Evolutionary conservation across 2,797 vertebrate genomes (phyloP), one percentile per base, ranked within the genome.

Genomic region (Oreortyx pictus): DNA sequence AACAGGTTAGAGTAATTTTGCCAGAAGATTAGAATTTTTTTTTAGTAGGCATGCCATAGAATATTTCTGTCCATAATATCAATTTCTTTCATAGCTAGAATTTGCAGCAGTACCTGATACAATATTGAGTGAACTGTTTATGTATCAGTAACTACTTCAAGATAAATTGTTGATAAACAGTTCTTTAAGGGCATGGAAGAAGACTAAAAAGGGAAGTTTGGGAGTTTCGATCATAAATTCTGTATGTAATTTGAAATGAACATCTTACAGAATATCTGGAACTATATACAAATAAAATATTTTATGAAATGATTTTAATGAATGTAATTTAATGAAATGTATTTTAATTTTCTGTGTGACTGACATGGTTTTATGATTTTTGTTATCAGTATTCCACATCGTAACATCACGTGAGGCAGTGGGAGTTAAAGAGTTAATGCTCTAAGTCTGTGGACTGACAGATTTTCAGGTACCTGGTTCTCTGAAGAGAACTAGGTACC

Each of bases 271-370:
- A 94, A 87, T 92, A 89, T 64, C 39, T 90, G 25, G 93, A 35
- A 82, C 70, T n/a, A 33, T 39, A 71, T 43, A 5, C 92, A 95
- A 96, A 91, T 65, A 67, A 85, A 80, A 86, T 5, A 39, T 68
- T 94, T 39, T 59, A 95, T 11, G 23, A 88, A 49, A 89, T 11
- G 67, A 93, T 6, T 24, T 3, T 29, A n/a, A n/a, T n/a, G n/a
- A n/a, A n/a, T n/a, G n/a, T n/a, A n/a, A n/a, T n/a, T n/a, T n/a
- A n/a, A n/a, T n/a, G n/a, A n/a, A n/a, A 47, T 47, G 46, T 81
- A 66, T 89, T 92, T 91, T 90, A 95, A 90, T 80, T 90, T 89
- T 54, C 94, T 97, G 23, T 65, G n/a, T 33, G 52, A n/a, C 33
- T 39, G 39, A 5, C 39, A 39, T 39, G 39, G 39, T 39, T 39